Base-by-base conservation (phyloP, 2,888 invertebrate genomes). In the Phrixothrix hirtus region DNA sequence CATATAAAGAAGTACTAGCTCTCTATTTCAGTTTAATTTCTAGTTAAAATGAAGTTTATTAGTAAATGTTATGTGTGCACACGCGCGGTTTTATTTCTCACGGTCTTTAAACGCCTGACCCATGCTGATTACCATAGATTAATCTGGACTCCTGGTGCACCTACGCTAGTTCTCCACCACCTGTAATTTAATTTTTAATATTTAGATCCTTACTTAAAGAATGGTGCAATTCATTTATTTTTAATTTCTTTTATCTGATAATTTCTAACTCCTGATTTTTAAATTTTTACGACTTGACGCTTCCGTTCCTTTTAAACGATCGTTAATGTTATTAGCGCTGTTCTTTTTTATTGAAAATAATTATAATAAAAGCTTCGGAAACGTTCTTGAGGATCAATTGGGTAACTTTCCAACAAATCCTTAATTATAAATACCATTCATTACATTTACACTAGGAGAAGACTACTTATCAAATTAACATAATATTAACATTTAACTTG, bases 81-180 rank as follows among this genome's bases (percentile, higher is more conserved):
- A 46, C 57, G 57, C 57, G 47, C 56, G 46, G 44, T 44, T 53
- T 55, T 41, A 52, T 57, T 65, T 65, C 65, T 63, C 65, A 65
- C 65, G 65, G 62, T 59, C 62, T 49, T 55, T 41, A 49, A 62
- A 59, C 57, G 59, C 59, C 60, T 61, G 62, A 61, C 62, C 62
- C 52, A 57, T 57, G 55, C 61, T 57, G 53, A 64, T 66, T 66
- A 62, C 59, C 64, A 64, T 66, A 66, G 64, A 66, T 64, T 60
- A 60, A 65, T 66, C 66, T 59, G 25, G 30, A 57, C 51, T 56
- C 35, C 47, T 41, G 47, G 59, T 52, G 55, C 58, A 58, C 60
- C 58, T 54, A 60, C 62, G 55, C 59, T 44, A 42, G 44, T 38
- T 36, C 44, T 34, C 48, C 48, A 49, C 44, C 52, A 49, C 49